Conservation (phyloP, 2,113 vertebrate species). For the Eulemur macaco region DNA sequence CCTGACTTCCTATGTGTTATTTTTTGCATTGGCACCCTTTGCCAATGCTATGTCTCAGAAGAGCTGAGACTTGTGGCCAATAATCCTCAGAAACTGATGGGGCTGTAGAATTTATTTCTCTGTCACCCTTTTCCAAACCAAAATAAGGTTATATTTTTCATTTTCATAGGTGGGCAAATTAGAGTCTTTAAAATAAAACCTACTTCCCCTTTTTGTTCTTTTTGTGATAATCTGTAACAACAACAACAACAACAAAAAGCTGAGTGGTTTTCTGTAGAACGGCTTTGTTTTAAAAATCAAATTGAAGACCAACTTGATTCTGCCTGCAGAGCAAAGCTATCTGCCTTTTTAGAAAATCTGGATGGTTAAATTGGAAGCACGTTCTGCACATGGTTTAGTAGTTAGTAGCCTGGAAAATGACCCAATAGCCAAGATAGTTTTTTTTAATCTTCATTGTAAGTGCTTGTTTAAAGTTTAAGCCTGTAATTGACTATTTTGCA, state of each 20-base stretch:
- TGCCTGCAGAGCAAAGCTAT: slow-evolving; percentile 70
- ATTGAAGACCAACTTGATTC: slow-evolving; percentile 46
- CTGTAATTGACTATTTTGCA: slow-evolving; percentile 74
- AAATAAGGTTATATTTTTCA: not conserved
- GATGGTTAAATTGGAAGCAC: slow-evolving; percentile 72
- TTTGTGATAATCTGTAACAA: not conserved
- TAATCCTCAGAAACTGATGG: not conserved
- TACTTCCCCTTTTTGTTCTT: not conserved
- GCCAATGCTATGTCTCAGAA: not conserved
- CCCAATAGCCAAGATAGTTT: slow-evolving; percentile 58
- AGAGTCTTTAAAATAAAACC: slow-evolving; percentile 53
- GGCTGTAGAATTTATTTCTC: slow-evolving; percentile 27
- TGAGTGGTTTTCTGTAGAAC: slow-evolving; percentile 40
- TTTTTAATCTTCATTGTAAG: slow-evolving; percentile 73
- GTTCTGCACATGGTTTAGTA: slow-evolving; percentile 77
- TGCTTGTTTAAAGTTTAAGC: slow-evolving; percentile 80
- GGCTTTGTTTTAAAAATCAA: slow-evolving; percentile 67
- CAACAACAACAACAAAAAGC: not conserved
- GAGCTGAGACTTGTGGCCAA: not conserved
- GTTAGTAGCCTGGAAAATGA: slow-evolving; percentile 81
- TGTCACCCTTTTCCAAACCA: not conserved
- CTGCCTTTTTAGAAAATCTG: slow-evolving; percentile 66
- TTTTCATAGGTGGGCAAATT: slow-evolving; percentile 41
- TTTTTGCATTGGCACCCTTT: not conserved
- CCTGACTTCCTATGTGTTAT: not conserved